Percentiles rank a stretch among this genome's conserved stretches.
Conservation (phyloP, 1,140 invertebrate species). For the Lerema accius region DNA sequence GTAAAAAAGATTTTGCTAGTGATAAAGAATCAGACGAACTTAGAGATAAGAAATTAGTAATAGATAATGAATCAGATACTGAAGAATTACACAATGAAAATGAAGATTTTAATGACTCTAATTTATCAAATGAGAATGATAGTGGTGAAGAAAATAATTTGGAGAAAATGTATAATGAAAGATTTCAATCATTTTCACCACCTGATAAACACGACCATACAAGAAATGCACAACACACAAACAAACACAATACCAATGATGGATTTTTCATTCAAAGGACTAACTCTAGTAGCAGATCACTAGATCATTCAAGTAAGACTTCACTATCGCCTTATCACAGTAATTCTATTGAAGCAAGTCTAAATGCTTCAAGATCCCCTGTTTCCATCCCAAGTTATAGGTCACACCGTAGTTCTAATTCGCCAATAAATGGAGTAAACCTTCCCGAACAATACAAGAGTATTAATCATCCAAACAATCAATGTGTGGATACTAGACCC, state of each 20-base stretch:
- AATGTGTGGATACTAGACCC: slow-evolving; percentile 30
- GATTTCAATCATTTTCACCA: slow-evolving; percentile 60
- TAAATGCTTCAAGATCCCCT: slow-evolving; percentile 47
- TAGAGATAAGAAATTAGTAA: slow-evolving; percentile 1
- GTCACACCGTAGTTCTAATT: slow-evolving; percentile 34
- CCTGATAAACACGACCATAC: slow-evolving; percentile 39
- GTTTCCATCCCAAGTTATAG: slow-evolving; percentile 41
- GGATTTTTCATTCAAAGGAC: slow-evolving; percentile 58
- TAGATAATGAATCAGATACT: slow-evolving; percentile 27
- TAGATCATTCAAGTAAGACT: slow-evolving; percentile 41
- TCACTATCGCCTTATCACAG: slow-evolving; percentile 37
- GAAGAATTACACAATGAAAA: slow-evolving; percentile 40
- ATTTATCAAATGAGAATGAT: slow-evolving; percentile 38
- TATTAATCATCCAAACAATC: neutral
- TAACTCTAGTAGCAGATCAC: slow-evolving; percentile 30
- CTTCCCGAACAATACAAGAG: slow-evolving; percentile 16
- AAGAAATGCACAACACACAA: neutral
- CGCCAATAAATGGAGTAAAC: slow-evolving; percentile 33
- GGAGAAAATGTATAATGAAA: slow-evolving; percentile 72
- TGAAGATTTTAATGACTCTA: slow-evolving; percentile 36
- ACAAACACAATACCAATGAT: slow-evolving; percentile 33
- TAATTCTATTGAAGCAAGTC: slow-evolving; percentile 31
- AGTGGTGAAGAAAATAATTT: slow-evolving; percentile 67
- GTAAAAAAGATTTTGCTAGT: slow-evolving; percentile 72
- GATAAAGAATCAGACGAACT: slow-evolving; percentile 50